These are phyloP conservation scores for Cyphomyrus plagiostoma DNA, from an alignment of 2,113 vertebrate genomes.

Conservation along the genomic window DNA sequence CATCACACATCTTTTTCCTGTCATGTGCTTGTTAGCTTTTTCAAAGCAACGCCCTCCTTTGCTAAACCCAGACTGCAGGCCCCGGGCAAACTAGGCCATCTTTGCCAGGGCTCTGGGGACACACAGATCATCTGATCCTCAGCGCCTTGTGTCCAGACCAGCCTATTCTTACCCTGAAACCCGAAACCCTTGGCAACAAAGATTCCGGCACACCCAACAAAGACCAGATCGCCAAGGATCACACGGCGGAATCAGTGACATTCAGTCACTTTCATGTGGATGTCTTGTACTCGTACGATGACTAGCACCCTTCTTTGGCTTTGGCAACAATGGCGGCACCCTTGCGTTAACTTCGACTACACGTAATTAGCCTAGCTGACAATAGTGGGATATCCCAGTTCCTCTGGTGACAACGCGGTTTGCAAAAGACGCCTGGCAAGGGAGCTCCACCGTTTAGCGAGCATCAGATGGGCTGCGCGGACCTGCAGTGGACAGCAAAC, in stretches of 20 bases:
- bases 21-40: background rate
- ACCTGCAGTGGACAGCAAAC: background rate
- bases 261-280: background rate
- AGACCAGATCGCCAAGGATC: background rate
- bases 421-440: background rate
- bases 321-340: background rate
- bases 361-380: background rate
- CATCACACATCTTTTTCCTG: constrained; percentile 6
- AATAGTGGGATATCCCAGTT: background rate
- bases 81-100: background rate
- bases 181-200: background rate
- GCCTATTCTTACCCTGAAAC: background rate
- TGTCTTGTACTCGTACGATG: background rate
- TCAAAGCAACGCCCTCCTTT: constrained; percentile 1
- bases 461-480: background rate
- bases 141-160: background rate
- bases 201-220: background rate
- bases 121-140: background rate
- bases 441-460: background rate
- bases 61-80: background rate
- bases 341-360: background rate
- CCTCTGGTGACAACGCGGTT: background rate
- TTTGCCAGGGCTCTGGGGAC: background rate
- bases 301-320: background rate
- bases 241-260: background rate